Base-by-base conservation (phyloP, 37 sponge, comb jelly and placozoan genomes). In the Chondrilla cf. caribensis region DNA sequence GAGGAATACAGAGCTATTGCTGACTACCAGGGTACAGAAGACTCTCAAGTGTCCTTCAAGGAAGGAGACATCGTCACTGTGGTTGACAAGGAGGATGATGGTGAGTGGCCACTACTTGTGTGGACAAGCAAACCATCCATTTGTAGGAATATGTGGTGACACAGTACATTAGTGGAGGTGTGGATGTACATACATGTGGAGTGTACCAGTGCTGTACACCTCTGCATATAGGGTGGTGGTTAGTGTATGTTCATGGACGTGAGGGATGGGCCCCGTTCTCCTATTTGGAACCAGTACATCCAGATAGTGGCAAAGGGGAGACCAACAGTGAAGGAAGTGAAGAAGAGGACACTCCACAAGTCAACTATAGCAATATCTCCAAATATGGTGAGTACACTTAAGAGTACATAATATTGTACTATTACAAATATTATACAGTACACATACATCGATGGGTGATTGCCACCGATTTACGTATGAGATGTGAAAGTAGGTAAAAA, bases 241-340 rank as follows among this genome's bases (percentile, higher is more conserved):
- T 90, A 88, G 95, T 90, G 0, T 59, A 73, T 31, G 85, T 83
- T 17, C 86, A 89, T 5, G 47, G 82, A 24, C 68, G 79, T 1
- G 91, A 90, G 38, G 95, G 95, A 18, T 94, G 95, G 95, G 95
- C 86, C 25, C 95, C 95, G 22, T 87, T 79, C 60, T 84, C 85
- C 76, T 94, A 94, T 72, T 77, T 94, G 54, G 91, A 94, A 78
- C 62, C 84, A 2, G 35, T 71, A 7, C 6, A 47, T 47, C 9
- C 51, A 47, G 51, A 47, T 47, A 47, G 11, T 47, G 51, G 51
- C 6, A 24, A 15, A n/a, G 41, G 25, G 3, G 76, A 17, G 21
- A 18, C 41, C 19, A 38, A 33, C 39, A 41, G 44, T 73, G 76
- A 73, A 29, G 44, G 14, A 33, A 41, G 51, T 11, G 60, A 79